Conservation (phyloP, 2,113 vertebrate genomes). For the Ammodytes dubius region DNA sequence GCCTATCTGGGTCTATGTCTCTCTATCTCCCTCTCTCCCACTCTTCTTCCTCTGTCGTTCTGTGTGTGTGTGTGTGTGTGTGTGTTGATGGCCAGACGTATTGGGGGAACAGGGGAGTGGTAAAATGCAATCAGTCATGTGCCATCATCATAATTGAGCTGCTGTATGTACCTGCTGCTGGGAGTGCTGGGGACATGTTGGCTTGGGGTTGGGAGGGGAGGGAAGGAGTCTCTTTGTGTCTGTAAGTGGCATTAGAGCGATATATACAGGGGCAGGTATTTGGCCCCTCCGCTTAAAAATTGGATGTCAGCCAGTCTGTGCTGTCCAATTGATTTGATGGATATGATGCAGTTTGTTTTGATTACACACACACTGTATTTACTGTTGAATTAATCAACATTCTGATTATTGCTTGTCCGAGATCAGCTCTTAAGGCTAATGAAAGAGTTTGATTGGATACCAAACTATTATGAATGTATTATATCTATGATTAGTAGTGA, state of each 20-base stretch:
- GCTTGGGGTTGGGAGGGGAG: slow-evolving; percentile 37
- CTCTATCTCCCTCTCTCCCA: slow-evolving; percentile 28
- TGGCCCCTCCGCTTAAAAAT: slow-evolving; percentile 42
- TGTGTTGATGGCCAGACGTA: slow-evolving; percentile 75
- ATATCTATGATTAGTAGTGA: slow-evolving; percentile 23
- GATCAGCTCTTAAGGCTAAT: slow-evolving; percentile 42
- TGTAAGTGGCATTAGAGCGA: slow-evolving; percentile 55
- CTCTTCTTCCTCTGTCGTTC: slow-evolving; percentile 12
- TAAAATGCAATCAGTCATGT: slow-evolving; percentile 81
- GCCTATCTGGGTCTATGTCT: slow-evolving; percentile 48
- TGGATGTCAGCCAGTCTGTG: slow-evolving; percentile 55
- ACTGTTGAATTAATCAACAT: slow-evolving; percentile 51
- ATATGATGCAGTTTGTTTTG: slow-evolving; percentile 50
- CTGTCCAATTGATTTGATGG: slow-evolving; percentile 48
- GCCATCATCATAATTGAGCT: slow-evolving; percentile 81
- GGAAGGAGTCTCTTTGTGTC: slow-evolving; percentile 64
- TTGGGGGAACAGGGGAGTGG: slow-evolving; percentile 74
- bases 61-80: slow-evolving; percentile 52
- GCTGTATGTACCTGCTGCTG: slow-evolving; percentile 73
- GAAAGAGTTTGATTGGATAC: slow-evolving; percentile 37
- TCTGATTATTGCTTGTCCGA: slow-evolving; percentile 11
- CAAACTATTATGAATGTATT: slow-evolving; percentile 44
- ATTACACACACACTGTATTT: slow-evolving; percentile 42
- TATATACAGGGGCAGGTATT: slow-evolving; percentile 39
- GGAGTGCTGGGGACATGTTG: slow-evolving; percentile 69